Base-by-base conservation (phyloP, 2,113 vertebrate species). In the Spheniscus mendiculus region DNA sequence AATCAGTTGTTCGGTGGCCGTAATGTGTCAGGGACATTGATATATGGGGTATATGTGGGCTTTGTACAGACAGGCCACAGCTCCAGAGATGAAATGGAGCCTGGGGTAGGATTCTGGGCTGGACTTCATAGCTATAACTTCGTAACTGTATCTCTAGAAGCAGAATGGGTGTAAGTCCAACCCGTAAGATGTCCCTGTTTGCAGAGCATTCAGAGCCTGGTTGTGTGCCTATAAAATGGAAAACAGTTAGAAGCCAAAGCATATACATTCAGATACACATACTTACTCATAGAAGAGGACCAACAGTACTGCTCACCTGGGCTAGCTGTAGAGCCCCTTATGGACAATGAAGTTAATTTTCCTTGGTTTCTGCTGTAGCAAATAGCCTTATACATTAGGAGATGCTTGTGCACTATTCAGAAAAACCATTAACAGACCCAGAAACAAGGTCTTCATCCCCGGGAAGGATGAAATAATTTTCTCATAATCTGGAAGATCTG, bases 201-300 rank as follows among this genome's bases (percentile, higher is more conserved):
- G 1, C 29, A 61, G 19, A 87, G 66, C 19, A 59, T 15, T 7
- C 23, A 13, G 30, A 63, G 3, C 13, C 5, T 1, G 0, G 18
- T 12, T 72, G 6, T 27, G 4, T 71, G 52, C 10, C 34, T 12
- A 38, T 71, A 29, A 80, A 86, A 67, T 26, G 26, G n/a, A 71
- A 83, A 58, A 29, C 29, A 38, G 9, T 70, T 59, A 55, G 40
- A 80, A 84, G 38, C 16, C 53, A 65, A 59, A 82, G 2, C 12
- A 30, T 45, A 23, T 22, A 5, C 12, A 44, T 21, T 72, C 44
- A 58, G 52, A 58, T 27, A 66, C 1, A 8, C 29, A 34, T 65
- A 29, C 5, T 10, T 58, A n/a, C 15, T 49, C 25, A 49, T 12
- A 32, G 25, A 88, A 53, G 38, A 84, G 30, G 19, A 67, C 13